Evolutionary conservation across 2,113 vertebrate species (phyloP).

Genomic region (Thunnus thynnus): DNA sequence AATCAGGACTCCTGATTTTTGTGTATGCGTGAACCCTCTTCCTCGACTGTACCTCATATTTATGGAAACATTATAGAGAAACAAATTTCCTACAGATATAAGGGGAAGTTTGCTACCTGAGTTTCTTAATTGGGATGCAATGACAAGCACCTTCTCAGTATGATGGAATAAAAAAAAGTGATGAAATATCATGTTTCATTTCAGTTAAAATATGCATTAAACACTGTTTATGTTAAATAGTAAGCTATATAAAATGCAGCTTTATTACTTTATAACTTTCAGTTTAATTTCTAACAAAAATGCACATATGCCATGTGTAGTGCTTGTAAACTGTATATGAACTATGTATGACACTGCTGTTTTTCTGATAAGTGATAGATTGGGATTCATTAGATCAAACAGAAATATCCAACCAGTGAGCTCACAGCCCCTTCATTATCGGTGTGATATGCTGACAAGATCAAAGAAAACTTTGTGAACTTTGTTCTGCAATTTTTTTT

Average conservation of each 20-base stretch:
- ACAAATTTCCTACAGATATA: constrained; percentile 4
- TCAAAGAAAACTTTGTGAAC: constrained; percentile 63
- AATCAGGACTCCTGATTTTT: constrained; percentile 22
- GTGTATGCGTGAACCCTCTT: too few species aligned
- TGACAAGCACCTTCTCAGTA: background rate
- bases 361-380: constrained; percentile 37
- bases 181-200: background rate
- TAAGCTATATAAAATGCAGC: background rate
- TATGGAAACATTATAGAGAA: constrained; percentile 41
- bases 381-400: constrained; percentile 54
- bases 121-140: constrained; percentile 24
- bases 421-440: constrained; percentile 47
- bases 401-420: constrained; percentile 36
- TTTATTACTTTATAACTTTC: background rate
- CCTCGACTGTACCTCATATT: background rate
- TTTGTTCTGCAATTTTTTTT: constrained; percentile 51
- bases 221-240: background rate
- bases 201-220: constrained; percentile 10
- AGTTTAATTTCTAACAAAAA: background rate
- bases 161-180: background rate
- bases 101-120: constrained; percentile 2
- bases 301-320: background rate
- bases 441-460: constrained; percentile 53
- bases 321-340: constrained; percentile 7
- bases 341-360: background rate